phyloP scores from a whole-genome alignment of 2,797 vertebrate genomes.

The Eupleurogrammus muticus region DNA sequence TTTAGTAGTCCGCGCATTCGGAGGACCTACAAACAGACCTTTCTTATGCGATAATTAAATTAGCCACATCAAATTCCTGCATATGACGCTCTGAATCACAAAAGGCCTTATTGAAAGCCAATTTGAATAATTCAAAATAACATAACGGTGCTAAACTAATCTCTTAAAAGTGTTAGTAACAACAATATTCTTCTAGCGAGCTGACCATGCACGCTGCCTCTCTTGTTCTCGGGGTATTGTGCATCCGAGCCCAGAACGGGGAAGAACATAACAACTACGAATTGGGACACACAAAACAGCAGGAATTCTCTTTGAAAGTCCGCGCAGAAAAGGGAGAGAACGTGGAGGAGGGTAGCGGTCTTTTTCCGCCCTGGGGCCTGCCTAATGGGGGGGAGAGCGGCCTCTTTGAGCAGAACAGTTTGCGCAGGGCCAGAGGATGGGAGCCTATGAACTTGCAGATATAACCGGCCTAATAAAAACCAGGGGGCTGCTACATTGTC shows the following conservation, averaged over 20 bases:
- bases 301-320: constrained; percentile 79
- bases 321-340: constrained; percentile 58
- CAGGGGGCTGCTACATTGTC: constrained; percentile 63
- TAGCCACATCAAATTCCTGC: constrained; percentile 31
- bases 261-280: constrained; percentile 67
- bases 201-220: constrained; percentile 33
- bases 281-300: constrained; percentile 75
- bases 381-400: constrained; percentile 63
- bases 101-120: constrained; percentile 13
- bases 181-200: constrained; percentile 12
- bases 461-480: constrained; percentile 70
- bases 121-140: constrained; percentile 21
- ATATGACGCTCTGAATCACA: constrained; percentile 33
- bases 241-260: constrained; percentile 65
- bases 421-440: constrained; percentile 70
- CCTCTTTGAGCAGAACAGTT: constrained; percentile 74
- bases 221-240: constrained; percentile 51
- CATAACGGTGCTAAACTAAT: constrained; percentile 26
- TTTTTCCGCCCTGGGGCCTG: constrained; percentile 62
- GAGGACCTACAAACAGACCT: constrained; percentile 63
- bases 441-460: constrained; percentile 74
- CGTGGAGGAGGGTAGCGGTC: constrained; percentile 65
- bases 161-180: not conserved
- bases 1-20: constrained; percentile 65
- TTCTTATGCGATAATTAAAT: constrained; percentile 64